Evolutionary conservation across 2,797 vertebrate genomes (phyloP).

Genomic region (Hafferia zeledoni): DNA sequence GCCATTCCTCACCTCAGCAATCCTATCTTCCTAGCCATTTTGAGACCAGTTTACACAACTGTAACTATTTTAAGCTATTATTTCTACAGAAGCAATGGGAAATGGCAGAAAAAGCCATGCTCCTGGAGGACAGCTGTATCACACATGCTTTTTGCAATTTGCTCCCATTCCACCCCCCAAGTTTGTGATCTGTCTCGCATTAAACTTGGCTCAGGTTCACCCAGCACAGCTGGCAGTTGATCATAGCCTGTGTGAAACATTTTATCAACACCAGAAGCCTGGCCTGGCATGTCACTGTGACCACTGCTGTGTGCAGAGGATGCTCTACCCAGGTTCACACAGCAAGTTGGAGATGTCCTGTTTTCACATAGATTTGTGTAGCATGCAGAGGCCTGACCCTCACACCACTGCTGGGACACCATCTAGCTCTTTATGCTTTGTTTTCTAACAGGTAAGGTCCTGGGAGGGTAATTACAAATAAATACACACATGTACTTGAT

Average conservation of each 20-base stretch:
- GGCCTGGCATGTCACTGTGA: not conserved
- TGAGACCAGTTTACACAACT: not conserved
- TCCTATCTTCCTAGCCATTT: not conserved
- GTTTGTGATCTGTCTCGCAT: not conserved
- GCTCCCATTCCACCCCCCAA: not conserved
- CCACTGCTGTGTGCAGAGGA: not conserved
- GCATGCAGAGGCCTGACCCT: not conserved
- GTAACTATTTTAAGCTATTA: not conserved
- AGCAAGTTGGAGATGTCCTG: not conserved
- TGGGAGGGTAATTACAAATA: not conserved
- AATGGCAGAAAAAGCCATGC: not conserved
- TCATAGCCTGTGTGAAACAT: not conserved
- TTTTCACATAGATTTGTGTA: not conserved
- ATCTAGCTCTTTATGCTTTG: not conserved
- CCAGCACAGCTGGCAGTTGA: not conserved
- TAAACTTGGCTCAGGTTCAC: not conserved
- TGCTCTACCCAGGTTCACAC: not conserved
- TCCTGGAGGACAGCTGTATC: not conserved
- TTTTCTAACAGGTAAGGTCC: not conserved
- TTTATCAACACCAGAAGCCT: not conserved
- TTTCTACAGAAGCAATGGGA: not conserved
- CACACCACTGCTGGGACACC: fast-evolving
- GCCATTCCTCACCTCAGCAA: not conserved
- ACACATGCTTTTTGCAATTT: not conserved
- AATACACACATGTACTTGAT: not conserved